Percentiles rank a stretch among this genome's conserved stretches.
Evolutionary conservation across 2,797 vertebrate genomes (phyloP).

Genomic region (Atherinosoma microstoma): DNA sequence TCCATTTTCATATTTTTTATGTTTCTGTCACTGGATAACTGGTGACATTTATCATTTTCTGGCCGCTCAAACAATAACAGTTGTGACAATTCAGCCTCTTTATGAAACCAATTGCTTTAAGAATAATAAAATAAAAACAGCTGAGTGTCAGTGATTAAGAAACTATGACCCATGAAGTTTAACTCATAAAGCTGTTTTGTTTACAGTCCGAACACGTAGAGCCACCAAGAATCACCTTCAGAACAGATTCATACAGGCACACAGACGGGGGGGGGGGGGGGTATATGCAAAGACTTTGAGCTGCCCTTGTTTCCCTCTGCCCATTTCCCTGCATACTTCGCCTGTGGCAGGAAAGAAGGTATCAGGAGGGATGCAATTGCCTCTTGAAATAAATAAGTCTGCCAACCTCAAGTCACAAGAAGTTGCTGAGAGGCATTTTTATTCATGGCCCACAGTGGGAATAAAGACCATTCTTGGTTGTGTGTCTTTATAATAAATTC

Average conservation of each 20-base stretch:
- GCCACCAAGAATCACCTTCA: conserved; percentile 71
- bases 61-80: too few species aligned
- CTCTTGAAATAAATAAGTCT: conserved; percentile 74
- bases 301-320: conserved; percentile 77
- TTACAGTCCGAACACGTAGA: conserved; percentile 57
- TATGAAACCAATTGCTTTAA: neutral
- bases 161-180: conserved; percentile 15
- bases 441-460: conserved; percentile 44
- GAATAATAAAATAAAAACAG: neutral
- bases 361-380: conserved; percentile 61
- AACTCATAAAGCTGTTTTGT: conserved; percentile 20
- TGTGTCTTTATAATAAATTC: conserved; percentile 3
- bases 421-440: conserved; percentile 50
- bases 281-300: conserved; percentile 70
- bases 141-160: neutral
- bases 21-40: neutral
- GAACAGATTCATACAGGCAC: conserved; percentile 56
- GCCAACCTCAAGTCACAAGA: conserved; percentile 33
- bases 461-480: conserved; percentile 28
- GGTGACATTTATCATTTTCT: neutral
- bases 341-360: conserved; percentile 60
- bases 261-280: conserved; percentile 37
- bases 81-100: neutral
- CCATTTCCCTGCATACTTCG: conserved; percentile 54
- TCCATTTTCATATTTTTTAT: neutral